Evolutionary conservation across 2,113 vertebrate genomes (phyloP).

Genomic region (Chloropsis cyanopogon): DNA sequence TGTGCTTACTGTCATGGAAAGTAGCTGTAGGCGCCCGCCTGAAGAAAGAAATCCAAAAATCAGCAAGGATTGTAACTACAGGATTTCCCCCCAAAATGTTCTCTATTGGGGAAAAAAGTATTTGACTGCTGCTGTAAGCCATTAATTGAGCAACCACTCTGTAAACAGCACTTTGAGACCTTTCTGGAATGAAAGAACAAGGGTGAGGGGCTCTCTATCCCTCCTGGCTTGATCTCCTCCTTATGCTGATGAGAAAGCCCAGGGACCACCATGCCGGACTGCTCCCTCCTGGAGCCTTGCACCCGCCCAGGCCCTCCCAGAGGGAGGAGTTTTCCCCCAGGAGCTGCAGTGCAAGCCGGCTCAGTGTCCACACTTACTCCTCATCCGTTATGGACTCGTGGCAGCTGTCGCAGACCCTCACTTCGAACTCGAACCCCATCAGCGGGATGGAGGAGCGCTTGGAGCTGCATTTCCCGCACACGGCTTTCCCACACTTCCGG

Average conservation of each 20-base stretch:
- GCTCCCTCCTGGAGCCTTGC: not conserved
- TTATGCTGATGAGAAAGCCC: not conserved
- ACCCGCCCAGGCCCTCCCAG: not conserved
- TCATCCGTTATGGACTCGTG: slow-evolving; percentile 94
- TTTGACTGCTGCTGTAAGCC: not conserved
- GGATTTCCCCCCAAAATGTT: not conserved
- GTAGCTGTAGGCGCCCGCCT: slow-evolving; percentile 94
- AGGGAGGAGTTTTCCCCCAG: not conserved
- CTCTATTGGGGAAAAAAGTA: not conserved
- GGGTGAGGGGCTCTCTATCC: not conserved
- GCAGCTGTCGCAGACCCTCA: slow-evolving; percentile 94
- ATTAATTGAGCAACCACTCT: not conserved
- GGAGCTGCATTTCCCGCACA: slow-evolving; percentile 95
- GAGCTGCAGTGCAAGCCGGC: fast-evolving
- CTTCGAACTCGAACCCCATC: slow-evolving; percentile 98
- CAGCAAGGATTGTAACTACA: not conserved
- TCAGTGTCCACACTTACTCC: slow-evolving; percentile 81
- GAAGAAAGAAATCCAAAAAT: not conserved
- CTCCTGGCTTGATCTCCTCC: not conserved
- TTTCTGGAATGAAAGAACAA: not conserved
- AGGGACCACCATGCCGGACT: not conserved
- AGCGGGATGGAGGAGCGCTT: slow-evolving; percentile 93
- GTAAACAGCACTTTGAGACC: not conserved
- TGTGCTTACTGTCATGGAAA: slow-evolving; percentile 96
- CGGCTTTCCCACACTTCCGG: slow-evolving; percentile 93